Base-by-base conservation (phyloP, 2,888 invertebrate species). In the Tubulanus polymorphus region DNA sequence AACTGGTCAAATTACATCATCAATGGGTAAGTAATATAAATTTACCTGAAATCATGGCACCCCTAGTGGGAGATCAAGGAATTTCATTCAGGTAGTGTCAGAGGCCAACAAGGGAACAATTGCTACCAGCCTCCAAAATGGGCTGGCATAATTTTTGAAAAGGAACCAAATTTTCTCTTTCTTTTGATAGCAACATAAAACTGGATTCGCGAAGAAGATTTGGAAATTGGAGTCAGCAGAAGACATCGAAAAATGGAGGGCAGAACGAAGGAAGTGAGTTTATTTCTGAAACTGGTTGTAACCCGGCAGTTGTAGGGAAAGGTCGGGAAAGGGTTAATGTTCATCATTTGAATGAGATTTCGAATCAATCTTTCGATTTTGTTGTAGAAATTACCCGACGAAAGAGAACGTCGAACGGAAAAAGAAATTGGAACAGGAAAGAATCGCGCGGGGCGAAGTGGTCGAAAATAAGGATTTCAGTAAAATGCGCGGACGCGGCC, bases 201-300 rank as follows among this genome's bases (percentile, higher is more conserved):
- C 88, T n/a, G 93, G 92, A 0, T 78, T 93, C 20, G 93, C 88
- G 70, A 85, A 88, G 52, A 87, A 86, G 77, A 87, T 93, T 59
- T 85, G 86, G 64, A 86, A 87, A 63, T 71, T 88, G 5, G 85
- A 87, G 60, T 87, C 88, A 3, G 87, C 88, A 0, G 91, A 91
- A 74, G 91, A 92, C 63, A 87, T 93, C 56, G 81, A 85, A 30
- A 89, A 88, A 75, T 95, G 93, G 93, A 84, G 86, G 62, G 85
- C 84, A 51, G 92, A 93, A 69, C 83, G 95, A 49, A 88, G 86
- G 74, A 87, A 83, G 80, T 84, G 60, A 54, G 55, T 56, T 28
- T 32, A 6, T 41, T 55, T 32, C 35, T 32, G 10, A n/a, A 32
- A n/a, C 35, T 32, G n/a, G 35, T 32, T n/a, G 10, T n/a, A 32